Evolutionary conservation across 2,797 vertebrate genomes (phyloP).

Genomic region (Falco rusticolus): DNA sequence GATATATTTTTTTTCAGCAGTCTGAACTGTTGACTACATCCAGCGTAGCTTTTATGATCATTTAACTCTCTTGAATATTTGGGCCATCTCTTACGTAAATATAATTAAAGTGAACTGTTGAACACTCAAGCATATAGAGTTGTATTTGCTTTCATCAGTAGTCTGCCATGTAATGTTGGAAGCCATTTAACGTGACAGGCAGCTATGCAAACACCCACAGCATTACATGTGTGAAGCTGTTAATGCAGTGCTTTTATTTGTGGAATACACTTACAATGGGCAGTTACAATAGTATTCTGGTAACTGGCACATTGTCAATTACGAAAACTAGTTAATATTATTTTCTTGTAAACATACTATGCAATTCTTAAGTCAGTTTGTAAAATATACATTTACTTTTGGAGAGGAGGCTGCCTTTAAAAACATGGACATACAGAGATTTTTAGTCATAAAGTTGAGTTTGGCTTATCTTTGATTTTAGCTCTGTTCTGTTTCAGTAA

Average conservation of each 20-base stretch:
- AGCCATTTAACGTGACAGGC: neutral
- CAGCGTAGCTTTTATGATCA: neutral
- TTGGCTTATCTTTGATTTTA: neutral
- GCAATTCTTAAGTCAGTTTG: neutral
- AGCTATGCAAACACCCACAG: neutral
- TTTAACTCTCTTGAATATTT: neutral
- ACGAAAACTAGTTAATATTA: neutral
- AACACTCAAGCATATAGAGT: neutral
- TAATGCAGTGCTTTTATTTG: neutral
- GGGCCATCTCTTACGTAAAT: neutral
- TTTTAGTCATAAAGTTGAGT: neutral
- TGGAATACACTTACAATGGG: neutral
- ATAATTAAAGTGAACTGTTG: neutral
- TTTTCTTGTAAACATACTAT: neutral
- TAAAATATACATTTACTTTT: neutral
- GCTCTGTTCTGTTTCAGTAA: neutral
- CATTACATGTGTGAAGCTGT: neutral
- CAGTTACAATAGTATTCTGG: neutral
- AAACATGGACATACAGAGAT: neutral
- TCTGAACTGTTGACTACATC: neutral
- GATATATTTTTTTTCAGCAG: neutral
- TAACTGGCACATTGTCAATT: neutral
- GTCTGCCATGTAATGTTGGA: neutral
- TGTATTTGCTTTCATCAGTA: neutral
- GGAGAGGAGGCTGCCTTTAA: neutral